A percentile compares a stretch with the other conserved stretches of the same genome.
phyloP scores from a whole-genome alignment of 2,797 vertebrate genomes.

The Scleropages formosus region DNA sequence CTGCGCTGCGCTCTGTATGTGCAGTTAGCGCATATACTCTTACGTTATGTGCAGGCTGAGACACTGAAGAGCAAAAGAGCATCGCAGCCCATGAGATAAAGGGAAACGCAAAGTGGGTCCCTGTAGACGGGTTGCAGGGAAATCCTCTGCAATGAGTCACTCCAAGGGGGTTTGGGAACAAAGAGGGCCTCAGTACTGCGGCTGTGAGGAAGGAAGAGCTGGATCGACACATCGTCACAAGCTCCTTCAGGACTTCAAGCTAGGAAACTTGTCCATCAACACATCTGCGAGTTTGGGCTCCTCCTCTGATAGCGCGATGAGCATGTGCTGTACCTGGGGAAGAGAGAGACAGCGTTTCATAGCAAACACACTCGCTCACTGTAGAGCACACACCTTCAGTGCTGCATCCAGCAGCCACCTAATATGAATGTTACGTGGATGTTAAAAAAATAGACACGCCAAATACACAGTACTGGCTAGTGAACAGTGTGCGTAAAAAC shows the following conservation, averaged over 20 bases:
- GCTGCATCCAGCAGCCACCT: neutral
- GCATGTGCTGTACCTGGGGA: conserved; percentile 79
- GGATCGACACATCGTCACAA: neutral
- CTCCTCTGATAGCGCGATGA: conserved; percentile 72
- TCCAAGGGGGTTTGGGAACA: neutral
- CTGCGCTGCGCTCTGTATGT: too few relatives aligned
- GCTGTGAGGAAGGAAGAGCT: neutral
- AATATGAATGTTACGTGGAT: neutral
- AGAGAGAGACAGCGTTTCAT: conserved; percentile 43
- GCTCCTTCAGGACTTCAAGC: conserved; percentile 50
- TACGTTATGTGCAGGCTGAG: too few relatives aligned
- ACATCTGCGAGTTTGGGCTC: conserved; percentile 75
- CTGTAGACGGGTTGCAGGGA: too few relatives aligned
- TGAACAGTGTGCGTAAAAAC: too few relatives aligned
- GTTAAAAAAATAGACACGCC: too few relatives aligned
- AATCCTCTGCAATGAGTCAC: neutral
- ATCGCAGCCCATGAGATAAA: too few relatives aligned
- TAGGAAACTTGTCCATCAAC: conserved; percentile 68
- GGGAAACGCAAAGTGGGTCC: too few relatives aligned
- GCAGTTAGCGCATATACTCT: too few relatives aligned
- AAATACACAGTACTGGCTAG: too few relatives aligned
- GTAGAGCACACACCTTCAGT: too few relatives aligned
- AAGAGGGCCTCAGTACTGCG: neutral
- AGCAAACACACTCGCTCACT: neutral
- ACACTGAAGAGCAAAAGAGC: too few relatives aligned